Conservation (phyloP, 2,113 vertebrate species). For the Oceanodroma tethys region DNA sequence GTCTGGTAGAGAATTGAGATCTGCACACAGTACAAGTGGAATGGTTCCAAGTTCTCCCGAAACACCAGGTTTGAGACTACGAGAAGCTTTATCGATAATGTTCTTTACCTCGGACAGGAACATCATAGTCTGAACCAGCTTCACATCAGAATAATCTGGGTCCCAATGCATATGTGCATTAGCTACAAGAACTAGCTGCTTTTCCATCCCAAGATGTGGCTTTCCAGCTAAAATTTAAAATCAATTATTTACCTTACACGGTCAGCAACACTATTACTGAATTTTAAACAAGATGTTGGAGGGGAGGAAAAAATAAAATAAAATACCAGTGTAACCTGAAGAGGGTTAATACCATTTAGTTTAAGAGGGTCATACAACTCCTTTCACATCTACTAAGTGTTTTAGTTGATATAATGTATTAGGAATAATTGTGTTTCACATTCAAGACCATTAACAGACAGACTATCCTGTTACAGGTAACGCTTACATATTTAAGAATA, state of each 20-base stretch:
- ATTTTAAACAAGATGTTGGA: background rate
- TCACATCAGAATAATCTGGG: conserved; percentile 96
- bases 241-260: background rate
- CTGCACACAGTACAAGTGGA: conserved; percentile 94
- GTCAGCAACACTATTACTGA: background rate
- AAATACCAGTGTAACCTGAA: background rate
- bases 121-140: conserved; percentile 99
- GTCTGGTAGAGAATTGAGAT: conserved; percentile 97
- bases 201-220: conserved; percentile 88
- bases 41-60: conserved; percentile 91
- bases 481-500: background rate
- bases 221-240: conserved; percentile 84
- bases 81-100: conserved; percentile 95
- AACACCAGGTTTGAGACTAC: conserved; percentile 86
- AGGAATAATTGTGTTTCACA: background rate
- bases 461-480: background rate
- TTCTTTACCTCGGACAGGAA: conserved; percentile 97
- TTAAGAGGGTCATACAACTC: background rate
- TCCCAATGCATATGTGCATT: conserved; percentile 99
- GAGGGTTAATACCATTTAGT: background rate
- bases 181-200: conserved; percentile 93
- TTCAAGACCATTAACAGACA: background rate
- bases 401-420: background rate
- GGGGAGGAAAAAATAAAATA: background rate
- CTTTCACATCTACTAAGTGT: background rate